phyloP scores from a whole-genome alignment of 2,888 invertebrate species.

The Philopedon plagiatum region DNA sequence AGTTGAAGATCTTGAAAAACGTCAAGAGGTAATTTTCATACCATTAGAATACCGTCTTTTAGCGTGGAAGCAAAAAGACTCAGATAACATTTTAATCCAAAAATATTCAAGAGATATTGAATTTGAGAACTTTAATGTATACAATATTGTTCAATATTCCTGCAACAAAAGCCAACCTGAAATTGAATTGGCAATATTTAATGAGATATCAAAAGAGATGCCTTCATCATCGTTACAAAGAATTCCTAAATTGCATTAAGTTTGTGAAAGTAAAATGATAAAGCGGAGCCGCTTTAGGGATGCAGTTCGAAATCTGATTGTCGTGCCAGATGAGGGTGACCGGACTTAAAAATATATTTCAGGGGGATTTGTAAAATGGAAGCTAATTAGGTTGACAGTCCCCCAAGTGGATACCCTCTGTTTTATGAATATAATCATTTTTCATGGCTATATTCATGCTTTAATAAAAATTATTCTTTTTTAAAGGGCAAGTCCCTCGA shows the following conservation, averaged over 20 bases:
- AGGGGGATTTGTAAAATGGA: slow-evolving; percentile 46
- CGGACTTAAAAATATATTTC: slow-evolving; percentile 48
- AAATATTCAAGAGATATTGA: background rate
- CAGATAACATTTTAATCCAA: background rate
- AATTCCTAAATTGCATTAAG: slow-evolving; percentile 56
- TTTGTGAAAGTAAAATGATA: slow-evolving; percentile 54
- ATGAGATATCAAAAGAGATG: slow-evolving; percentile 56
- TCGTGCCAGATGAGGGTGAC: slow-evolving; percentile 49
- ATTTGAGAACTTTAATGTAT: background rate
- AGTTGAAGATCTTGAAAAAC: too few species aligned
- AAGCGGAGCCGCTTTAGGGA: slow-evolving; percentile 48
- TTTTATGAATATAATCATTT: slow-evolving; percentile 39
- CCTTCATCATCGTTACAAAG: slow-evolving; percentile 54
- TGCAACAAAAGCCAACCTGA: slow-evolving; percentile 33
- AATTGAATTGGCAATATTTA: slow-evolving; percentile 55
- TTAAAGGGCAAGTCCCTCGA: background rate
- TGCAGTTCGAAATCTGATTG: slow-evolving; percentile 50
- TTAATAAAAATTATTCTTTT: slow-evolving; percentile 9
- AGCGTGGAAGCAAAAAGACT: too few species aligned
- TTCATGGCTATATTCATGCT: slow-evolving; percentile 24
- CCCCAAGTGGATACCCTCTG: slow-evolving; percentile 20
- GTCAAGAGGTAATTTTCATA: too few species aligned
- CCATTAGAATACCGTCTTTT: too few species aligned
- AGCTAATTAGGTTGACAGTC: slow-evolving; percentile 43
- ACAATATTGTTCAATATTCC: slow-evolving; percentile 8